Evolutionary conservation across 1,140 invertebrate species (phyloP).

Genomic region (Drosophila pseudoobscura): DNA sequence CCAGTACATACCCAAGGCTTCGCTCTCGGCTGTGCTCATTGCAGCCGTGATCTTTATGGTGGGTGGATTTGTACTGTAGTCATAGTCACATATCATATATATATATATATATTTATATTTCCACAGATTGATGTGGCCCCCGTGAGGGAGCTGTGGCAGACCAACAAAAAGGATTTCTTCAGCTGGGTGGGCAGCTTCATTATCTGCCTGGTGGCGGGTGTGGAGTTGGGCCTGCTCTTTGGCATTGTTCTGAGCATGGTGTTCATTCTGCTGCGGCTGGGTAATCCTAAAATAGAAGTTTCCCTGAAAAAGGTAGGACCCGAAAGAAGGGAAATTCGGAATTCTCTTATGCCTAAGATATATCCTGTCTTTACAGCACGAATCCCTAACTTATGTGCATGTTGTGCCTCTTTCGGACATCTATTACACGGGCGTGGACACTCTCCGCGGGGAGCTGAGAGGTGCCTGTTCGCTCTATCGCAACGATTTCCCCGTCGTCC

Average conservation of each 20-base stretch:
- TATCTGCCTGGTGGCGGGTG: conserved; percentile 89
- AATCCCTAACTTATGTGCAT: conserved; percentile 84
- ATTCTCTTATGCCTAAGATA: not conserved
- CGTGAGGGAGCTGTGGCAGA: conserved; percentile 89
- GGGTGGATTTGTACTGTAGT: not conserved
- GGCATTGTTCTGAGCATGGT: conserved; percentile 93
- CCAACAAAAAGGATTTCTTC: conserved; percentile 87
- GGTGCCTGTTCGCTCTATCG: conserved; percentile 82
- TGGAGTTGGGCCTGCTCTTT: conserved; percentile 94
- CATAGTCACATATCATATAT: not conserved
- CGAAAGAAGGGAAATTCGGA: not conserved
- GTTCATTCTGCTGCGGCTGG: conserved; percentile 91
- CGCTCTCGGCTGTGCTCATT: conserved; percentile 92
- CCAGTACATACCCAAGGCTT: conserved; percentile 91
- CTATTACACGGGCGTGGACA: conserved; percentile 87
- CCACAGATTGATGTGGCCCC: conserved; percentile 87
- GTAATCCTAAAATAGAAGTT: conserved; percentile 89
- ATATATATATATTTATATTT: not conserved
- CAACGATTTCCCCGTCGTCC: conserved; percentile 84
- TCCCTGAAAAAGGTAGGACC: conserved; percentile 86
- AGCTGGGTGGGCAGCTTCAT: conserved; percentile 91
- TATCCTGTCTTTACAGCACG: conserved; percentile 34
- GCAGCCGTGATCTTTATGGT: conserved; percentile 95
- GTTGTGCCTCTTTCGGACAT: conserved; percentile 86
- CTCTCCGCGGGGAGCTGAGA: conserved; percentile 84